A percentile compares a stretch with the other conserved stretches of the same genome.
Conservation (phyloP, 2,113 vertebrate species). For the Dromaius novaehollandiae region DNA sequence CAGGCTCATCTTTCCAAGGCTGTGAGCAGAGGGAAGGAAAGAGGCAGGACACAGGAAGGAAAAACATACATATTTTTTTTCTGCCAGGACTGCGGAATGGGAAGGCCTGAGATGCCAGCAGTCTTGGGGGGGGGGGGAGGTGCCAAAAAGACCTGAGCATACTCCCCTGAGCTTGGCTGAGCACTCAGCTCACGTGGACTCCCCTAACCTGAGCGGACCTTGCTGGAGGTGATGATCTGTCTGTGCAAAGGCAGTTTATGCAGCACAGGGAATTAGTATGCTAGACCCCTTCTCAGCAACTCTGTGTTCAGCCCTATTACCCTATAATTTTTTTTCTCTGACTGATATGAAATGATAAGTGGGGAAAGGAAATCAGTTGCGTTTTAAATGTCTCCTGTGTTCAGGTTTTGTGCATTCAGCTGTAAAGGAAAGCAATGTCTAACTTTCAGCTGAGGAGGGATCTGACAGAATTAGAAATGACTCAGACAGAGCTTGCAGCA, state of each 20-base stretch:
- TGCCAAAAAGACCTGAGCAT: neutral
- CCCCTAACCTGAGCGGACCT: neutral
- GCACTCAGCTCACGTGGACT: neutral
- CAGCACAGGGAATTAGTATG: neutral
- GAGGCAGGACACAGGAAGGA: neutral
- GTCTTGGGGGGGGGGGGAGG: neutral
- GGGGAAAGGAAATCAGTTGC: neutral
- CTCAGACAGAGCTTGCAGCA: neutral
- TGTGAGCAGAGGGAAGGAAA: neutral
- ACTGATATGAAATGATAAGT: neutral
- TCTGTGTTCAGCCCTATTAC: neutral
- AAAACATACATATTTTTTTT: neutral
- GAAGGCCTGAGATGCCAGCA: neutral
- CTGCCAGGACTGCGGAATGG: neutral
- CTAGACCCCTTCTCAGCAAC: neutral
- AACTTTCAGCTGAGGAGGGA: neutral
- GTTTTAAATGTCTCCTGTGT: neutral
- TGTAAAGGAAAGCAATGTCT: neutral
- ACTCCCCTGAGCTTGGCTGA: fast-evolving
- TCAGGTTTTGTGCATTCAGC: neutral
- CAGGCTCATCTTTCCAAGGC: neutral
- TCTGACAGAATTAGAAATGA: neutral
- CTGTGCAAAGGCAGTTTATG: neutral
- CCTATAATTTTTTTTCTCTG: neutral
- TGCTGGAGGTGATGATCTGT: neutral